These are phyloP conservation scores for Pachymerium ferrugineum DNA, from an alignment of 2,888 invertebrate species.

Conservation along the genomic window DNA sequence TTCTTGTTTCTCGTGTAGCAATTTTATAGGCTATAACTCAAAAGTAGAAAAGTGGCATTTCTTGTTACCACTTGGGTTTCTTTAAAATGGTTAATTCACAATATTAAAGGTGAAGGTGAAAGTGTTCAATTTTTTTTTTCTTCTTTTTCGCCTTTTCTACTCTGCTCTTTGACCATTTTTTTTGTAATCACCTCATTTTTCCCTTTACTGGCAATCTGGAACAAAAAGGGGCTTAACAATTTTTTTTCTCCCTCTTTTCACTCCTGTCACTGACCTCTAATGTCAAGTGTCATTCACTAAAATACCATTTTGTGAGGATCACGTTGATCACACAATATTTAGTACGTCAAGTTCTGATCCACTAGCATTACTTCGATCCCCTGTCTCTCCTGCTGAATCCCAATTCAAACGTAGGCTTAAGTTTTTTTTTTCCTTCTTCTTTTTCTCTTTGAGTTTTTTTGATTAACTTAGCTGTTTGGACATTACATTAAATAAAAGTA, in stretches of 20 bases:
- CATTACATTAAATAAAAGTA: too few relatives aligned
- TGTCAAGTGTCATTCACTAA: conserved; percentile 28
- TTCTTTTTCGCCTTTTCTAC: not conserved
- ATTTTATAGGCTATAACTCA: conserved; percentile 21
- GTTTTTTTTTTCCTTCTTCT: too few relatives aligned
- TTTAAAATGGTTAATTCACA: conserved; percentile 11
- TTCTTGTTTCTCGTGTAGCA: conserved; percentile 22
- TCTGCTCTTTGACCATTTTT: not conserved
- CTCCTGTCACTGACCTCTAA: not conserved
- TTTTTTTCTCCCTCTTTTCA: conserved; percentile 7
- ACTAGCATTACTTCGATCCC: not conserved
- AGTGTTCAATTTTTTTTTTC: not conserved
- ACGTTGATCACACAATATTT: conserved; percentile 17
- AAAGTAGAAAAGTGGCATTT: conserved; percentile 17
- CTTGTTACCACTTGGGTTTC: conserved; percentile 19
- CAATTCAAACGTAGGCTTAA: too few relatives aligned
- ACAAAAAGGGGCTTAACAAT: conserved; percentile 10
- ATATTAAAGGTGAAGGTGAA: not conserved
- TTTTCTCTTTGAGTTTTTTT: too few relatives aligned
- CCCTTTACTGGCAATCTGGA: not conserved
- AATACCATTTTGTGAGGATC: conserved; percentile 20
- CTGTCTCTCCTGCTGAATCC: too few relatives aligned
- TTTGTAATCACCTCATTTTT: conserved; percentile 9
- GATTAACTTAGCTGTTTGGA: too few relatives aligned
- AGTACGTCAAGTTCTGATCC: conserved; percentile 15